These are phyloP conservation scores for Elymnias hypermnestra DNA, from an alignment of 1,140 invertebrate genomes.

Conservation along the genomic window DNA sequence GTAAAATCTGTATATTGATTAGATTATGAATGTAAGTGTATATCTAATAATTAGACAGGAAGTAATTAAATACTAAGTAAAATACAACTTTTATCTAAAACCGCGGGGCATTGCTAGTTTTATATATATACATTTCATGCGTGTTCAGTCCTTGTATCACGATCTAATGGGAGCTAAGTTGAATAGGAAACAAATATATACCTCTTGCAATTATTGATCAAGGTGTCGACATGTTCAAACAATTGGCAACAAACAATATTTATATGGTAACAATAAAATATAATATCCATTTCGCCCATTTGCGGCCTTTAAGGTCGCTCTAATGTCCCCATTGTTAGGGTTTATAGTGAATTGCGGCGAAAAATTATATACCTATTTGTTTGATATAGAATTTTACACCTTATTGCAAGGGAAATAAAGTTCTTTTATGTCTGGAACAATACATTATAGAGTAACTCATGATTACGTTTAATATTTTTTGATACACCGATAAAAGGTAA, in stretches of 20 bases:
- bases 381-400: background rate
- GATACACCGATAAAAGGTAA: background rate
- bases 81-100: no score
- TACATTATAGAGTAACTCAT: background rate
- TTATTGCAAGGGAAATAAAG: background rate
- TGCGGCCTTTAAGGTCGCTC: constrained; percentile 12
- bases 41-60: no score
- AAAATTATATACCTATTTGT: background rate
- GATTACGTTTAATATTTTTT: background rate
- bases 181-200: no score
- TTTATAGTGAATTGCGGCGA: background rate
- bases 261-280: constrained; percentile 7
- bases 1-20: no score
- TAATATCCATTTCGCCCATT: constrained; percentile 14
- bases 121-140: no score
- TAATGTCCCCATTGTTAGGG: constrained; percentile 14
- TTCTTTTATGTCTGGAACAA: background rate
- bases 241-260: constrained; percentile 4
- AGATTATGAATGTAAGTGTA: no score
- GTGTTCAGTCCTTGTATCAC: no score
- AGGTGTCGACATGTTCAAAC: constrained; percentile 1
- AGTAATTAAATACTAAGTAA: no score
- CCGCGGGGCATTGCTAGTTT: no score
- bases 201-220: constrained; percentile 4
- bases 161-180: background rate